Evolutionary conservation across 2,113 vertebrate species (phyloP).

Genomic region (Pterocles orientalis): DNA sequence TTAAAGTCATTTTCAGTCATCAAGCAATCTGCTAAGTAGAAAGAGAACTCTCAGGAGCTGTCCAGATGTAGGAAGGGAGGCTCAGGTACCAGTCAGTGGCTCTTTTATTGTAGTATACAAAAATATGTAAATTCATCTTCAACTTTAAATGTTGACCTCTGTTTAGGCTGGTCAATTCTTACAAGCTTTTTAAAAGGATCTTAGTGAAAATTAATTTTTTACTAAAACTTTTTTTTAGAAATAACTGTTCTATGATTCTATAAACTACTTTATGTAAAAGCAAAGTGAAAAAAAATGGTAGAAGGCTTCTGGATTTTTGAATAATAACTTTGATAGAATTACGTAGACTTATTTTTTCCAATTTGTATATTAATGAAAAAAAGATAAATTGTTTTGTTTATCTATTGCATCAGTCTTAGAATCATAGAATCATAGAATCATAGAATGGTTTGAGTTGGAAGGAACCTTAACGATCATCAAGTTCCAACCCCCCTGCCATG

Average conservation of each 20-base stretch:
- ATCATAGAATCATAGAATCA: too few species aligned
- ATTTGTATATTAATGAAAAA: neutral
- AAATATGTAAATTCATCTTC: neutral
- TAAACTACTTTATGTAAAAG: neutral
- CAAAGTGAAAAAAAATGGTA: neutral
- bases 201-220: neutral
- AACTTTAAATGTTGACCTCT: neutral
- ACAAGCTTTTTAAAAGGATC: neutral
- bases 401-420: too few species aligned
- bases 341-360: neutral
- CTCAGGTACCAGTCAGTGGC: neutral
- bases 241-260: neutral
- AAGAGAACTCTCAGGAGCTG: neutral
- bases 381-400: neutral
- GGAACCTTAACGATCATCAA: too few species aligned
- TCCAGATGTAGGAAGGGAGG: neutral
- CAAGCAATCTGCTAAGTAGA: neutral
- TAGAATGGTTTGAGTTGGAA: too few species aligned
- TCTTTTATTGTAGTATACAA: neutral
- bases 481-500: too few species aligned
- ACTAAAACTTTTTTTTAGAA: neutral
- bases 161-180: neutral
- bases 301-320: neutral
- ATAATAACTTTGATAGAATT: neutral
- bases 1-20: neutral